Evolutionary conservation across 2,888 invertebrate species (phyloP).

Genomic region (Zygothrica quintamaculata): DNA sequence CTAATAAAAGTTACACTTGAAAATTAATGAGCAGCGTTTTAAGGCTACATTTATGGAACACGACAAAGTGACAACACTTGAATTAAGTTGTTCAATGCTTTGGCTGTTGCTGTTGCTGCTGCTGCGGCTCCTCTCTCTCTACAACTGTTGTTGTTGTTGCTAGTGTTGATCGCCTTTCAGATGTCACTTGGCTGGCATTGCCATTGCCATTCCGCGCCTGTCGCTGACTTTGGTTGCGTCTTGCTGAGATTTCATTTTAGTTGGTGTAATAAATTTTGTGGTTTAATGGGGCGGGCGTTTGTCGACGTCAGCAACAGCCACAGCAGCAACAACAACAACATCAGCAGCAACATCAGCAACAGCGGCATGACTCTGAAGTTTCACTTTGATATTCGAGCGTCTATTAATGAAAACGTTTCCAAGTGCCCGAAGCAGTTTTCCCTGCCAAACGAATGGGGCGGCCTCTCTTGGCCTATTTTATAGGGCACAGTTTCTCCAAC

Average conservation of each 20-base stretch:
- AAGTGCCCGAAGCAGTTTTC: slow-evolving; percentile 38
- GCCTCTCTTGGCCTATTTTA: slow-evolving; percentile 61
- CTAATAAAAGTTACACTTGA: slow-evolving; percentile 84
- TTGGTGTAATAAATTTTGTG: slow-evolving; percentile 83
- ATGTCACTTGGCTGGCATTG: slow-evolving; percentile 64
- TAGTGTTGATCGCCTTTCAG: slow-evolving; percentile 52
- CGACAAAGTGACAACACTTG: slow-evolving; percentile 83
- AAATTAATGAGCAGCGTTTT: slow-evolving; percentile 83
- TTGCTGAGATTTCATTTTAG: slow-evolving; percentile 80
- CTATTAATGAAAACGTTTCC: slow-evolving; percentile 74
- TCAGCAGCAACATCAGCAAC: slow-evolving; percentile 26
- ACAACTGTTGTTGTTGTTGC: slow-evolving; percentile 13
- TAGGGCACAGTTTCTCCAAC: slow-evolving; percentile 66
- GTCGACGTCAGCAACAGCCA: slow-evolving; percentile 55
- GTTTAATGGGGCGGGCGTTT: slow-evolving; percentile 83
- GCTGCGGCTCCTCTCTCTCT: slow-evolving; percentile 8
- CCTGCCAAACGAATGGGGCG: slow-evolving; percentile 12
- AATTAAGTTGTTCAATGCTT: slow-evolving; percentile 78
- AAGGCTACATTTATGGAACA: slow-evolving; percentile 78
- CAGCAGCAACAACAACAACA: slow-evolving; percentile 16
- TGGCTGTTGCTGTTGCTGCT: slow-evolving; percentile 6
- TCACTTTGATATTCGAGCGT: slow-evolving; percentile 77
- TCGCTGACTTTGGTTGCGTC: slow-evolving; percentile 34
- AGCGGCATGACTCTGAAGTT: slow-evolving; percentile 74
- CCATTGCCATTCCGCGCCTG: slow-evolving; percentile 51